Percentiles rank a stretch among this genome's conserved stretches.
These are phyloP conservation scores for Nothoprocta perdicaria DNA, from an alignment of 2,113 vertebrate genomes.

Conservation along the genomic window DNA sequence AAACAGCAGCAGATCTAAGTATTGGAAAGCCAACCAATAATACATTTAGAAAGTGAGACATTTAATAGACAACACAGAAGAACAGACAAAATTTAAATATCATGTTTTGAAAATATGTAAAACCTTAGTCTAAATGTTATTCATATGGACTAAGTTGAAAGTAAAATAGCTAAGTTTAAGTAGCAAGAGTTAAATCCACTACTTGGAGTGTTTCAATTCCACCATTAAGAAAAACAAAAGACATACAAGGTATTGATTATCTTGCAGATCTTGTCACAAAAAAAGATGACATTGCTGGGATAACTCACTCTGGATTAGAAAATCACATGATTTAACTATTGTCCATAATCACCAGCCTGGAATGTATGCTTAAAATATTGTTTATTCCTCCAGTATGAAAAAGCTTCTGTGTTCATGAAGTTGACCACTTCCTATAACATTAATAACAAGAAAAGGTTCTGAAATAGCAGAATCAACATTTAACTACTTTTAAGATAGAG, in stretches of 20 bases:
- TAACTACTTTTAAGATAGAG: not conserved
- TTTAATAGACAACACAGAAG: accelerated
- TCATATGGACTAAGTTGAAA: not conserved
- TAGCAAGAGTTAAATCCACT: not conserved
- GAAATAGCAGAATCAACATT: not conserved
- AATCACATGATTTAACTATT: not conserved
- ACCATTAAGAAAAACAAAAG: not conserved
- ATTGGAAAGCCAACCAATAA: not conserved
- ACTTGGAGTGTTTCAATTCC: not conserved
- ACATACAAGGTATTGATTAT: not conserved
- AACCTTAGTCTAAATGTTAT: not conserved
- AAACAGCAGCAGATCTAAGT: not conserved
- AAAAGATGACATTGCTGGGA: not conserved
- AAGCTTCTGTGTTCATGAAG: not conserved
- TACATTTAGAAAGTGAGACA: not conserved
- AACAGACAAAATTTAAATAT: not conserved
- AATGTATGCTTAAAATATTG: not conserved
- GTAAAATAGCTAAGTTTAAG: not conserved
- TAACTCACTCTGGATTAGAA: not conserved
- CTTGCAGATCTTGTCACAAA: not conserved
- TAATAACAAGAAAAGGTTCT: not conserved
- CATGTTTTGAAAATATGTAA: not conserved
- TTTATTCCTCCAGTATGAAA: not conserved
- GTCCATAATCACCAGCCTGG: not conserved
- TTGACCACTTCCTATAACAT: not conserved